These are phyloP conservation scores for Eristalis intricaria DNA, from an alignment of 2,888 invertebrate species.

Conservation along the genomic window DNA sequence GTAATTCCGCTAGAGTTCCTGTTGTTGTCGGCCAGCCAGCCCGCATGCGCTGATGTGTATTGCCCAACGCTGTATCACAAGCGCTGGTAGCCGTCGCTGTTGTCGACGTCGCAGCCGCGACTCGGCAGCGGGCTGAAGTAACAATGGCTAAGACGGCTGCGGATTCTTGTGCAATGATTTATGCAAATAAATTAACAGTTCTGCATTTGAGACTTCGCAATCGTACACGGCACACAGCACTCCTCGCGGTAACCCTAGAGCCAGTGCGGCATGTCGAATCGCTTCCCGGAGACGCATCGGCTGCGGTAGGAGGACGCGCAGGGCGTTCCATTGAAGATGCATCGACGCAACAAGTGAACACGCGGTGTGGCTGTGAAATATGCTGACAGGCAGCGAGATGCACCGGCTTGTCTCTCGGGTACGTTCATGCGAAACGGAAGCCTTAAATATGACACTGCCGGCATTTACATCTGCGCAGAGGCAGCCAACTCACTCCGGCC, in stretches of 20 bases:
- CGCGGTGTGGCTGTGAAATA: slow-evolving; percentile 47
- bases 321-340: neutral
- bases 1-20: slow-evolving; percentile 59
- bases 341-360: slow-evolving; percentile 9
- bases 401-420: slow-evolving; percentile 31
- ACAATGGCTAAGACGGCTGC: slow-evolving; percentile 42
- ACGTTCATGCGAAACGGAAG: slow-evolving; percentile 62
- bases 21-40: slow-evolving; percentile 21
- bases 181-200: slow-evolving; percentile 72
- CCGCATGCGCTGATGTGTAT: slow-evolving; percentile 48
- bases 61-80: slow-evolving; percentile 33
- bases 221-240: slow-evolving; percentile 37
- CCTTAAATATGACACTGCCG: slow-evolving; percentile 52
- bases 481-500: slow-evolving; percentile 38
- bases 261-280: slow-evolving; percentile 37
- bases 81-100: neutral
- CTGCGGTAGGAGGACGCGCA: slow-evolving; percentile 2
- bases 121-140: slow-evolving; percentile 8
- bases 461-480: slow-evolving; percentile 13
- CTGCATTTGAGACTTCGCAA: slow-evolving; percentile 65
- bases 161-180: slow-evolving; percentile 69
- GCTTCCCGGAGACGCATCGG: slow-evolving; percentile 22
- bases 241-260: slow-evolving; percentile 12
- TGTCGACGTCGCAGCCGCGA: neutral
- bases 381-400: slow-evolving; percentile 21